Conservation (phyloP, 2,113 vertebrate genomes). For the Symphodus melops region DNA sequence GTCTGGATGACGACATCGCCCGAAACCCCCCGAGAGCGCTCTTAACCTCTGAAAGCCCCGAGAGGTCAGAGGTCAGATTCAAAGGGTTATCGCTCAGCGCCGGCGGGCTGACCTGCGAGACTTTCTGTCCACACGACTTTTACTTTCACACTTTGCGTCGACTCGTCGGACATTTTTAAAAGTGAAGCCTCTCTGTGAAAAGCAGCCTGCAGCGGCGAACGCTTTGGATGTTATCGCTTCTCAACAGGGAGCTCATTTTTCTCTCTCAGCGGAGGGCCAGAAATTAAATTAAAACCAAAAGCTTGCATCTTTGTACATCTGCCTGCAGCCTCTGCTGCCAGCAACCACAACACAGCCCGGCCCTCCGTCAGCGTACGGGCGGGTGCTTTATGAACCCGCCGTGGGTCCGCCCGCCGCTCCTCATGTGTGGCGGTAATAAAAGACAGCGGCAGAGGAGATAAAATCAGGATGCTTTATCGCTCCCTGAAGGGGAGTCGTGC, state of each 20-base stretch:
- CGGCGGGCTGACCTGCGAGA: slow-evolving; percentile 3
- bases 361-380: slow-evolving; percentile 1
- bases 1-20: slow-evolving; percentile 21
- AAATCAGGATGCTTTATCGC: background rate
- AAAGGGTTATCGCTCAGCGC: slow-evolving; percentile 41
- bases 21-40: slow-evolving; percentile 22
- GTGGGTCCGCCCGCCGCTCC: background rate
- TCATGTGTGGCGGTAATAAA: slow-evolving; percentile 24
- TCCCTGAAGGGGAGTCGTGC: slow-evolving; percentile 8
- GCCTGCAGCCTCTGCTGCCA: slow-evolving; percentile 53
- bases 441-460: slow-evolving; percentile 22
- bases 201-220: slow-evolving; percentile 35
- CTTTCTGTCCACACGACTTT: background rate
- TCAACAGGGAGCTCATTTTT: slow-evolving; percentile 47
- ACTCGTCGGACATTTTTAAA: background rate
- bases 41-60: slow-evolving; percentile 32
- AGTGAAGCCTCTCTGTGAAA: too few relatives aligned
- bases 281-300: slow-evolving; percentile 62
- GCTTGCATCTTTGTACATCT: slow-evolving; percentile 50
- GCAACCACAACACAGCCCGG: slow-evolving; percentile 38
- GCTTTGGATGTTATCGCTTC: slow-evolving; percentile 47
- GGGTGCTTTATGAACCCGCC: slow-evolving; percentile 35
- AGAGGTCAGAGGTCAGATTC: slow-evolving; percentile 47
- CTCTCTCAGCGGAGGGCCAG: slow-evolving; percentile 34
- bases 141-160: background rate